Conservation (phyloP, 2,888 invertebrate genomes). For the Drosophila phalerata region DNA sequence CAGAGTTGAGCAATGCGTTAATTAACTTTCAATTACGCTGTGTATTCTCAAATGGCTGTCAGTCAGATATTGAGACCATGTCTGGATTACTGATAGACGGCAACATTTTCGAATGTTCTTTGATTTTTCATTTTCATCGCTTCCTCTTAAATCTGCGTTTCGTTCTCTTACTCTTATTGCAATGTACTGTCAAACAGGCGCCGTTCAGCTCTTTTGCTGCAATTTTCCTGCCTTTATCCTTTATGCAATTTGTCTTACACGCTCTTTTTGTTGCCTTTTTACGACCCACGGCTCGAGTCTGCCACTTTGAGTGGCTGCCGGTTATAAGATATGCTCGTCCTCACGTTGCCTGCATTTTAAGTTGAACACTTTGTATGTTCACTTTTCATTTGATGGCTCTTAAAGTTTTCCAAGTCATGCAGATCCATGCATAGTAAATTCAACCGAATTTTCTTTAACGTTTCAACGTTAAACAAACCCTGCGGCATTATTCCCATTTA, state of each 20-base stretch:
- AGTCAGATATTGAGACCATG: constrained; percentile 28
- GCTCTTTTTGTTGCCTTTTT: constrained; percentile 33
- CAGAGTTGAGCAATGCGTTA: constrained; percentile 39
- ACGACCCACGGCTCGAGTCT: constrained; percentile 18
- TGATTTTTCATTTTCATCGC: constrained; percentile 30
- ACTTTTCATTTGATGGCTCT: constrained; percentile 19
- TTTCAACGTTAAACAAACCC: constrained; percentile 2
- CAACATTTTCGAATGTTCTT: constrained; percentile 19
- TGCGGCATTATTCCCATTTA: constrained; percentile 8
- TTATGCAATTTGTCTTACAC: constrained; percentile 47
- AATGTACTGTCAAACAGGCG: constrained; percentile 12
- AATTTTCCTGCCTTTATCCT: constrained; percentile 26
- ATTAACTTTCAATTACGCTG: constrained; percentile 55
- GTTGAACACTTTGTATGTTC: constrained; percentile 27
- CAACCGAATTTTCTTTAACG: background rate
- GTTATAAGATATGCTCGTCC: constrained; percentile 41
- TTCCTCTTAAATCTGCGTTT: background rate
- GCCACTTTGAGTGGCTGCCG: constrained; percentile 33
- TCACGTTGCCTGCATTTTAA: constrained; percentile 30
- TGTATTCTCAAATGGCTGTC: constrained; percentile 25
- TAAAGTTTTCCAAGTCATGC: constrained; percentile 17
- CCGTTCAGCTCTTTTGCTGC: constrained; percentile 17
- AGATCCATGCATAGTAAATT: constrained; percentile 28
- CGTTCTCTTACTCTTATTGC: background rate
- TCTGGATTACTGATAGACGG: constrained; percentile 10